These are phyloP conservation scores for Gastracanthus pulcherrimus DNA, from an alignment of 2,888 invertebrate species.

Conservation along the genomic window DNA sequence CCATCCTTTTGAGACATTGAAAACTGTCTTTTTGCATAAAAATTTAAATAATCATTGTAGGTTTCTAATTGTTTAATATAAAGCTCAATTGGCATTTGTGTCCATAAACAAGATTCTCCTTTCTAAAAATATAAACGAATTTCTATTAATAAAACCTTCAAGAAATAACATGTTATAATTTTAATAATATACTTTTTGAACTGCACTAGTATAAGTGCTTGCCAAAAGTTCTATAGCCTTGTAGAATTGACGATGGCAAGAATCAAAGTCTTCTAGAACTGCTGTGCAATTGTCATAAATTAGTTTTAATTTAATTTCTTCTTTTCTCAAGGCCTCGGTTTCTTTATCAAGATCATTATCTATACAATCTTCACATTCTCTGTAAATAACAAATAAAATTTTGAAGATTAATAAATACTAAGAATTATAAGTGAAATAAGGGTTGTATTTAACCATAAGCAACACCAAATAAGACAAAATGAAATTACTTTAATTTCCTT, in stretches of 20 bases:
- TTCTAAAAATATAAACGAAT: slow-evolving; percentile 63
- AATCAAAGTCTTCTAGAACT: slow-evolving; percentile 64
- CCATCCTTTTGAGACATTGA: slow-evolving; percentile 50
- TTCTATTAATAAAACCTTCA: not conserved
- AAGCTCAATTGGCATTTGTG: slow-evolving; percentile 71
- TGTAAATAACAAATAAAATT: slow-evolving; percentile 52
- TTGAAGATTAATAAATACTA: not conserved
- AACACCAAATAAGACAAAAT: not conserved
- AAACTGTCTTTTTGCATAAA: slow-evolving; percentile 69
- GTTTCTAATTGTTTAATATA: slow-evolving; percentile 71
- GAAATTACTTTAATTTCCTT: slow-evolving; percentile 67
- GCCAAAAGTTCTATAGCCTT: slow-evolving; percentile 65
- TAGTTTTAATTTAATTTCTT: slow-evolving; percentile 63
- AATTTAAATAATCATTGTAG: slow-evolving; percentile 68
- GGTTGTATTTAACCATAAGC: too few relatives aligned
- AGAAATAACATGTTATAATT: not conserved
- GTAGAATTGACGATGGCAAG: slow-evolving; percentile 62
- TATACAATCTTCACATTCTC: slow-evolving; percentile 61
- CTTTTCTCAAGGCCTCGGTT: slow-evolving; percentile 60
- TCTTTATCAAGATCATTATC: slow-evolving; percentile 65
- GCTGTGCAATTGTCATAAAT: slow-evolving; percentile 62
- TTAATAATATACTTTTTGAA: slow-evolving; percentile 66
- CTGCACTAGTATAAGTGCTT: slow-evolving; percentile 67
- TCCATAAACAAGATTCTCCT: slow-evolving; percentile 69
- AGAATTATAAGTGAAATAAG: not conserved